Percentiles rank a stretch among this genome's conserved stretches.
These are phyloP conservation scores for Acanthaster planci DNA, from an alignment of 35 echinoderm and acorn worm genomes.

Conservation along the genomic window DNA sequence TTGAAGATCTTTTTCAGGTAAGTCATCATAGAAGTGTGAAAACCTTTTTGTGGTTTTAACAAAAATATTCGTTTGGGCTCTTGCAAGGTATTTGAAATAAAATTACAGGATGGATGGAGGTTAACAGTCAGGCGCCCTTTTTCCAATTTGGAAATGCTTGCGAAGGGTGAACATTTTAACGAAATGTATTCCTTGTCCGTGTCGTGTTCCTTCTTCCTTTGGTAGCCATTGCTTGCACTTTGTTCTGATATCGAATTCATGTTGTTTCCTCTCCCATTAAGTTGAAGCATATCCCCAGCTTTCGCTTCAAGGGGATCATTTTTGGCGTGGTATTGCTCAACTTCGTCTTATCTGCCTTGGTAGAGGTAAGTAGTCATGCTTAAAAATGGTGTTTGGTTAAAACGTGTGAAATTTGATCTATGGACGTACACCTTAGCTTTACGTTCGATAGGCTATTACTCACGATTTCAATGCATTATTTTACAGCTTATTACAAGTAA, in stretches of 20 bases:
- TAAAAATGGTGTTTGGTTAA: too few relatives aligned
- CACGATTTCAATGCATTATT: too few relatives aligned
- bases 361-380: conserved; percentile 35
- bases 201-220: not conserved
- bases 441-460: too few relatives aligned
- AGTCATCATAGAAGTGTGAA: not conserved
- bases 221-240: not conserved
- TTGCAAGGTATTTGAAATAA: not conserved
- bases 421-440: too few relatives aligned
- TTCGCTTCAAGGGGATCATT: conserved; percentile 40
- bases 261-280: not conserved
- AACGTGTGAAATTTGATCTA: too few relatives aligned
- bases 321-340: not conserved
- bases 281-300: conserved; percentile 36
- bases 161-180: not conserved
- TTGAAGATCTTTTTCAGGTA: conserved; percentile 22
- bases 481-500: too few relatives aligned
- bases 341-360: conserved; percentile 12
- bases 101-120: not conserved
- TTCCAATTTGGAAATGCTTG: not conserved
- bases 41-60: not conserved
- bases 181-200: not conserved
- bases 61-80: not conserved
- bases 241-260: not conserved
- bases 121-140: not conserved